Base-by-base conservation (phyloP, 2,113 vertebrate genomes). In the Aptenodytes patagonicus region DNA sequence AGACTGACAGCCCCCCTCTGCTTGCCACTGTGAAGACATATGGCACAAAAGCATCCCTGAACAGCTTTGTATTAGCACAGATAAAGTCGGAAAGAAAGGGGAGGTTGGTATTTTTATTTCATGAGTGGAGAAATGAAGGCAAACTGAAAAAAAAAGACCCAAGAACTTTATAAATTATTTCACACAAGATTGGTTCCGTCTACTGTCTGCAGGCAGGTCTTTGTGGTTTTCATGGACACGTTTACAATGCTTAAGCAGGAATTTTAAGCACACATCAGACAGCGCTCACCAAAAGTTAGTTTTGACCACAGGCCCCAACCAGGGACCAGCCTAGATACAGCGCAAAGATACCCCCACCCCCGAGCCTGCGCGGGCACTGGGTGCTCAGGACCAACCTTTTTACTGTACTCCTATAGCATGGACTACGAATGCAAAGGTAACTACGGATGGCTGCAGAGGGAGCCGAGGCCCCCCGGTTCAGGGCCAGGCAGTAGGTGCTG, bases 1-100 rank as follows among this genome's bases (percentile, higher is more conserved):
- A 96, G 96, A 93, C 87, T 96, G 95, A 94, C 96, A 93, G 95
- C 94, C 93, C 75, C 87, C 87, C 89, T 96, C 91, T 66, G 95
- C 95, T 91, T 54, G 34, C 87, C 84, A 77, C 96, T 91, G 78
- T 20, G 91, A 89, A 96, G 94, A 94, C 90, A 91, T 55, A 96
- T 78, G 52, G 96, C 91, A 90, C 94, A 94, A 96, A 95, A 90
- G 62, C 91, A 88, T 94, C 82, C 22, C 66, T 0, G 2, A 90
- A 58, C 77, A 78, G 91, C 95, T 93, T 91, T 91, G 77, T 86
- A 70, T 78, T 62, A 93, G 94, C 82, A 62, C 49, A 88, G 94
- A 93, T 46, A 86, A 80, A 47, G 36, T n/a, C 78, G 69, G 78
- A 40, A 91, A 93, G 68, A 91, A 94, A 91, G 55, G 78, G 44